Evolutionary conservation across 2,113 vertebrate genomes (phyloP).

Genomic region (Brevimyrus niger): DNA sequence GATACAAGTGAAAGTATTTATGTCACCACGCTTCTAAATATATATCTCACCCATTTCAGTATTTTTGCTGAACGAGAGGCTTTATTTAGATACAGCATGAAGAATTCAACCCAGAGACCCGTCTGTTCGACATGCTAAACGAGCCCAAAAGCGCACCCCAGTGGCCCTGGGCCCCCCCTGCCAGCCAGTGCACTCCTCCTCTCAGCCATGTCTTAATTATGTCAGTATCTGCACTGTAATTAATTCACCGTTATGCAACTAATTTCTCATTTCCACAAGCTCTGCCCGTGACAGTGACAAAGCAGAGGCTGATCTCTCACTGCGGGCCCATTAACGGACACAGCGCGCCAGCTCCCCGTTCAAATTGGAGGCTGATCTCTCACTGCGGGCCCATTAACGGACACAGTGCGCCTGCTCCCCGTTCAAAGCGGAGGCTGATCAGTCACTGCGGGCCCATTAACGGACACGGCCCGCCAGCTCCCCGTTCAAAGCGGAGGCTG

Average conservation of each 20-base stretch:
- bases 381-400: too few relatives aligned
- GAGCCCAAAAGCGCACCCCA: not conserved
- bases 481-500: too few relatives aligned
- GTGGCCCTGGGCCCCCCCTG: not conserved
- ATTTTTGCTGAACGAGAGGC: not conserved
- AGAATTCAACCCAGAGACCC: not conserved
- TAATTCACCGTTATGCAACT: not conserved
- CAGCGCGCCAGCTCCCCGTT: too few relatives aligned
- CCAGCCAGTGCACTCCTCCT: not conserved
- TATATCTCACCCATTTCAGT: not conserved
- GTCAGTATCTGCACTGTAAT: not conserved
- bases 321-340: too few relatives aligned
- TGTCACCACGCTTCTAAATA: not conserved
- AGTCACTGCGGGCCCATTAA: too few relatives aligned
- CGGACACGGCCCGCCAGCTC: too few relatives aligned
- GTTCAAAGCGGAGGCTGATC: too few relatives aligned
- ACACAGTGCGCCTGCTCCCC: too few relatives aligned
- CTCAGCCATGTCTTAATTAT: constrained; percentile 1
- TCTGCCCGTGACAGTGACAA: not conserved
- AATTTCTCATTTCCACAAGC: not conserved
- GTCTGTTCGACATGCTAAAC: not conserved
- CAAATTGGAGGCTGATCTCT: too few relatives aligned
- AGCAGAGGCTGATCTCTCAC: not conserved
- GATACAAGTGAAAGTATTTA: not conserved
- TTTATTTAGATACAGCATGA: not conserved